Evolutionary conservation across 2,113 vertebrate genomes (phyloP), one percentile per base, ranked within the genome.

Genomic region (Corydoras maculifer): DNA sequence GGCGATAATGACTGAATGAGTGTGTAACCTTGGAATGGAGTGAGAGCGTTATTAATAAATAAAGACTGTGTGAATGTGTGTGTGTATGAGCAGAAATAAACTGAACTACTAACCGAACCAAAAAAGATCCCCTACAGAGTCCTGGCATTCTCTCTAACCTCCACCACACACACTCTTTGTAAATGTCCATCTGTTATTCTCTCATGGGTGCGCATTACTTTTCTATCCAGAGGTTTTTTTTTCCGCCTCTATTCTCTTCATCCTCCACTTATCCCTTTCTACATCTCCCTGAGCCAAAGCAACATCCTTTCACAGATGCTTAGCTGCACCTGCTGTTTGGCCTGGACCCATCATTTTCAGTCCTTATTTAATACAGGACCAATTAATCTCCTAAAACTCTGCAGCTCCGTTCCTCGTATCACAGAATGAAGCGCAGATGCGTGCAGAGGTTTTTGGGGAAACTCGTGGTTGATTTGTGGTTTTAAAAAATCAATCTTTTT

Each of bases 181-280:
- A 83, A 88, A 87, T 73, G 88, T 87, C 88, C 88, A 90, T 88
- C 90, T 91, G 87, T 86, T 84, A 68, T 82, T 81, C 73, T 89
- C 88, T 84, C 87, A 75, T 79, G 86, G 84, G 86, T 85, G 82
- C 84, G 84, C 88, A 90, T 90, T 88, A 90, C 88, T 89, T 86
- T 80, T 72, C 80, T 77, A 86, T 87, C 84, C 83, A 89, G 86
- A 84, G 87, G 85, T 87, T 86, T 87, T 69, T 64, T 63, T 55
- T 51, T 9, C 18, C 8, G 30, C 12, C 59, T 62, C 48, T 29
- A 43, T 31, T 58, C 59, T 51, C 65, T 13, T 11, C 31, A 69
- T 29, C 29, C 63, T 54, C 32, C 57, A 25, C 49, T 31, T 58
- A 60, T 54, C 55, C 32, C 55, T 57, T 32, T 66, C 74, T 57